phyloP scores from a whole-genome alignment of 2,113 vertebrate genomes.

The Beaufortia kweichowensis region DNA sequence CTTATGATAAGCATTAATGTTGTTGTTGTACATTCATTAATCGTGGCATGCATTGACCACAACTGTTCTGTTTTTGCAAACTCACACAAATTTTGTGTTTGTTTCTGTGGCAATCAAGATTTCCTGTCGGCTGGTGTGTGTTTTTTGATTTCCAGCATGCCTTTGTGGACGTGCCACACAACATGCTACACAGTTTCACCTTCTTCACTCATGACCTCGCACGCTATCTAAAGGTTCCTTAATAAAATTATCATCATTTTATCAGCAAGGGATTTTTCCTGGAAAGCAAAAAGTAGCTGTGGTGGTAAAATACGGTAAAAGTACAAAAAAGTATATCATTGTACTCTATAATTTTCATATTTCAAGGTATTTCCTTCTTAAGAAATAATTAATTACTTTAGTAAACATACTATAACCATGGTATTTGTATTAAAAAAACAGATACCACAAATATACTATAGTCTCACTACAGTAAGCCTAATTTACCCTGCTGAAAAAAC shows the following conservation, averaged over 20 bases:
- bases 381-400: too few species aligned
- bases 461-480: too few species aligned
- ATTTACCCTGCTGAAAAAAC: too few species aligned
- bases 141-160: slow-evolving; percentile 82
- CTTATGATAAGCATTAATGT: neutral
- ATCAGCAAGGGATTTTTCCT: neutral
- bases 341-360: too few species aligned
- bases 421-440: too few species aligned
- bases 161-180: slow-evolving; percentile 78
- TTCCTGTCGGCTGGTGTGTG: slow-evolving; percentile 79
- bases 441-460: too few species aligned
- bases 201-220: slow-evolving; percentile 43
- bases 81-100: slow-evolving; percentile 61
- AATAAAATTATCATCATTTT: neutral
- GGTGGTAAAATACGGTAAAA: too few species aligned
- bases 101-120: slow-evolving; percentile 72
- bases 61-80: neutral
- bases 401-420: too few species aligned
- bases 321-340: too few species aligned
- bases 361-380: too few species aligned
- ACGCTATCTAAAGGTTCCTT: slow-evolving; percentile 35
- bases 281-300: too few species aligned
- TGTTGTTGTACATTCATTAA: neutral
- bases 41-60: neutral
- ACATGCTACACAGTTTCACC: slow-evolving; percentile 35